Base-by-base conservation (phyloP, 2,888 invertebrate species). In the Oasisia sp. region DNA sequence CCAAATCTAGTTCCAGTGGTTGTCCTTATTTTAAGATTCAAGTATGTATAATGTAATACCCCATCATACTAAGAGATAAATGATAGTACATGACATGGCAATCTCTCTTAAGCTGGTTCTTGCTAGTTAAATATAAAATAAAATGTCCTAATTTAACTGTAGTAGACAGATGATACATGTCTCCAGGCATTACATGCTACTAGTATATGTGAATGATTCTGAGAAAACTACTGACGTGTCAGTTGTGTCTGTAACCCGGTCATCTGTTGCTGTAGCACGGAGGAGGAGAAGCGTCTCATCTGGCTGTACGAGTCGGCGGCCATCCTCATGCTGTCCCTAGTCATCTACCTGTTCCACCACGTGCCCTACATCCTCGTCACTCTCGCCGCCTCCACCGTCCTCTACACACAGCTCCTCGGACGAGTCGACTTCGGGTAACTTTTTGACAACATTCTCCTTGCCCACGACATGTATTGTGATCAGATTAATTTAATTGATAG, bases 261-360 rank as follows among this genome's bases (percentile, higher is more conserved):
- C 27, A 7, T 27, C n/a, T 92, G 1, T 90, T 90, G 91, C 95
- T 95, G 91, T 94, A 95, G 95, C 89, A 94, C 93, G 93, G 94
- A 94, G 92, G 92, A 93, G n/a, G 95, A 95, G 93, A 95, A 95
- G 93, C 94, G 94, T 74, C 94, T 92, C 32, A 95, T 96, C 38
- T 96, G 96, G 96, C 92, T 95, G 92, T 94, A 93, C 91, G 95
- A 96, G 93, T 94, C 95, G 4, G 90, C 94, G 8, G 93, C 94
- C 3, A 93, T 96, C 91, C 45, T 94, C 27, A 32, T 93, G 14
- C 91, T 95, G 1, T 94, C 94, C 58, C 11, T 95, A 7, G 45
- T 95, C n/a, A 93, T 95, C n/a, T 95, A 95, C 92, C 32, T 94
- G 27, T 92, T 95, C 9, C 95, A 95, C 92, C 95, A 95, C 92